phyloP scores from a whole-genome alignment of 2,113 vertebrate genomes.

The Arothron firmamentum region DNA sequence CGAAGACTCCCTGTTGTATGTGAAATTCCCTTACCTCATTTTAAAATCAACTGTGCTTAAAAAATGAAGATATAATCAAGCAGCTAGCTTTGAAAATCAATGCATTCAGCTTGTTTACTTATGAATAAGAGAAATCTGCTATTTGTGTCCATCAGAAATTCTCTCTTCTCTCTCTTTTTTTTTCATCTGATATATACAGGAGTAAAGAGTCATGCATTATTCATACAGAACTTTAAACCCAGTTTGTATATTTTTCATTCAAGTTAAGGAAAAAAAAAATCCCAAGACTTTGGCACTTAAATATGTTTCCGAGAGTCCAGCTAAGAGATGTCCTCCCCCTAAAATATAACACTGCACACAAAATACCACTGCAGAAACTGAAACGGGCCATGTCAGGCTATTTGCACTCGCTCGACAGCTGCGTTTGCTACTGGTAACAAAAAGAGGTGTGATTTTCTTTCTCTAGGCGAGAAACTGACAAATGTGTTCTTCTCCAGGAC shows the following conservation, averaged over 20 bases:
- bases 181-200: conserved; percentile 37
- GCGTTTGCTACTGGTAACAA: too few relatives aligned
- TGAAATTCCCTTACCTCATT: conserved; percentile 68
- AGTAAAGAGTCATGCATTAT: conserved; percentile 56
- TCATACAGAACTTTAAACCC: conserved; percentile 37
- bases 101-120: conserved; percentile 71
- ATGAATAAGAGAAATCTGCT: conserved; percentile 67
- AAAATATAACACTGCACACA: too few relatives aligned
- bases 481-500: too few relatives aligned
- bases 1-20: conserved; percentile 64
- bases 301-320: too few relatives aligned
- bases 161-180: conserved; percentile 42
- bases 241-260: conserved; percentile 24
- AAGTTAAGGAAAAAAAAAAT: neutral
- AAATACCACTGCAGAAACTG: too few relatives aligned
- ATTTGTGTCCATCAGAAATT: conserved; percentile 61
- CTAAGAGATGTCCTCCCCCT: too few relatives aligned
- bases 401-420: too few relatives aligned
- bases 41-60: conserved; percentile 69
- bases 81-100: conserved; percentile 72
- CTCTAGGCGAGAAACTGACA: too few relatives aligned
- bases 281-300: too few relatives aligned
- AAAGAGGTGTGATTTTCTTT: too few relatives aligned
- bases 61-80: conserved; percentile 73
- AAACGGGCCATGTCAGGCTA: too few relatives aligned